A percentile compares a stretch with the other conserved stretches of the same genome.
Conservation (phyloP, 2,113 vertebrate genomes). For the Pholis gunnellus region DNA sequence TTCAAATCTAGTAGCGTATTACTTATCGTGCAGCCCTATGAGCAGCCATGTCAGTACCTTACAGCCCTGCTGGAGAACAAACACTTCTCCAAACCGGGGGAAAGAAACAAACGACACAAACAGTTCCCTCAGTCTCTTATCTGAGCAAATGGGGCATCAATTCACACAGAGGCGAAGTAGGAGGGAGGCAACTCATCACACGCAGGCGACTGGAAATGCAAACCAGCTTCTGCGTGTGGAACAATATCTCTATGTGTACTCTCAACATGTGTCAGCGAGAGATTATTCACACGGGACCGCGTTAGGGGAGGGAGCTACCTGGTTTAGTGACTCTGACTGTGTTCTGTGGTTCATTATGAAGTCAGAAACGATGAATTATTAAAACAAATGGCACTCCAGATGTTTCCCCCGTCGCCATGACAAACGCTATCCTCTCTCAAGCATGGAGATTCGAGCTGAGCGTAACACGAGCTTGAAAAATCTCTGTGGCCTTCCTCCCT, state of each 20-base stretch:
- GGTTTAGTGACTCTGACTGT: constrained; percentile 60
- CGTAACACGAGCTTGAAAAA: constrained; percentile 60
- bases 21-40: not conserved
- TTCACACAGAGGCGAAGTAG: constrained; percentile 21
- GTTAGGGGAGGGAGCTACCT: constrained; percentile 42
- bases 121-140: constrained; percentile 40
- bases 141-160: constrained; percentile 57
- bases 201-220: constrained; percentile 51
- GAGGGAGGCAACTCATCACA: constrained; percentile 59
- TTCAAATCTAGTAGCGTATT: not conserved
- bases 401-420: constrained; percentile 69
- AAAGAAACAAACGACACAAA: constrained; percentile 43
- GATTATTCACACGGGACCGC: constrained; percentile 60
- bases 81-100: constrained; percentile 14
- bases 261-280: constrained; percentile 53
- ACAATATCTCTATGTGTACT: constrained; percentile 58
- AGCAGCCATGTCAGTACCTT: constrained; percentile 21
- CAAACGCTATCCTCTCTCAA: constrained; percentile 63
- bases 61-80: constrained; percentile 1
- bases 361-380: constrained; percentile 78
- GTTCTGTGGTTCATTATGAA: constrained; percentile 69
- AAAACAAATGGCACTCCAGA: constrained; percentile 77
- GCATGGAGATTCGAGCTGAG: constrained; percentile 42
- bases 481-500: constrained; percentile 41
- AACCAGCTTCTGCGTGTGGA: constrained; percentile 54